Base-by-base conservation (phyloP, 2,113 vertebrate genomes). In the Gobio gobio region DNA sequence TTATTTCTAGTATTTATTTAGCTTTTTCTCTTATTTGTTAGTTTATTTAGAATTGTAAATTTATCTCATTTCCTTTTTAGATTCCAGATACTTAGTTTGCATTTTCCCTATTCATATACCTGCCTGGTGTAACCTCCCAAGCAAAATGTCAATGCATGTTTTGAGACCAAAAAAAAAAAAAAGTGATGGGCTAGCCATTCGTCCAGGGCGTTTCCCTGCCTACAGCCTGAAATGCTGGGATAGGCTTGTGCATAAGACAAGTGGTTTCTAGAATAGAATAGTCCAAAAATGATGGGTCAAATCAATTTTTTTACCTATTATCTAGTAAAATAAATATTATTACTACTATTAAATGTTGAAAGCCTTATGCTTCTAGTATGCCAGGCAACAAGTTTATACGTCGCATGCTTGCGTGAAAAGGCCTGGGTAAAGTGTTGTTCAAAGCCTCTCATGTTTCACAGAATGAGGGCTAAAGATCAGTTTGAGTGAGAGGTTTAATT, bases 401-500 rank as follows among this genome's bases (percentile, higher is more conserved):
- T 12, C 22, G 29, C 36, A 4, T 9, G 4, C 36, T 22, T 70
- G 10, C 1, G 1, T 22, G 10, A 58, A 54, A 77, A 77, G 29
- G 16, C 49, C 51, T 43, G 3, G 36, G 3, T n/a, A 59, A n/a
- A 78, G 73, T 78, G 16, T 78, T 78, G 16, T 61, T 83, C 54
- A 83, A 78, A 59, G 26, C 20, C 36, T 12, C 18, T 33, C 22
- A 78, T 43, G 22, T 16, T 78, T 64, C 9, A 66, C 16, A 81
- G 26, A n/a, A 66, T 10, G 5, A 26, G 24, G 45, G 78, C 49
- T 29, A 24, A 81, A 66, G 45, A 18, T 81, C 59, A 49, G 14
- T 51, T 66, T 33, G 59, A 66, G 12, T 36, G 10, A 72, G 43
- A 68, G 83, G 36, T 70, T 85, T 85, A 78, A 78, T 84, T 78